Conservation (phyloP, 2,113 vertebrate genomes). For the Myrmecobius fasciatus region DNA sequence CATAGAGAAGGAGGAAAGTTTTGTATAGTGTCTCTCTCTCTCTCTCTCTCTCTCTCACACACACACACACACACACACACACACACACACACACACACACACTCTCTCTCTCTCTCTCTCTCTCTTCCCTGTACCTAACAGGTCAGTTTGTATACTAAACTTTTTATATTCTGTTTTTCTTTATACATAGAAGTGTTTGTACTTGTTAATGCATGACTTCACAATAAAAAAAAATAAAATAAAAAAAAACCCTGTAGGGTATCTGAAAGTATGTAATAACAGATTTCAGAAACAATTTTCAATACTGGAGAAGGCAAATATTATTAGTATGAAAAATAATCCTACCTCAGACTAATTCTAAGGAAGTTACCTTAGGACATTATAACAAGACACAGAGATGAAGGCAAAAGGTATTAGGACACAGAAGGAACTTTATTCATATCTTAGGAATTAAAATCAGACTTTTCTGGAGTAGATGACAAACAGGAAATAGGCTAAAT, state of each 20-base stretch:
- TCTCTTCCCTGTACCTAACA: not conserved
- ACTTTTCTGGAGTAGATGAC: constrained; percentile 48
- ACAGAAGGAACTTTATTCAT: constrained; percentile 20
- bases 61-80: not conserved
- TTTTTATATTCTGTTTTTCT: not conserved
- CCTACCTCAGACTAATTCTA: not conserved
- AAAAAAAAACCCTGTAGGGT: constrained; percentile 15
- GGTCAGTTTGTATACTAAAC: not conserved
- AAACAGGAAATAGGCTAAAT: not conserved
- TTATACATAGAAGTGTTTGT: not conserved
- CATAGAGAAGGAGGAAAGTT: not conserved
- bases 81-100: too few relatives aligned
- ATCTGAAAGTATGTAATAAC: constrained; percentile 46
- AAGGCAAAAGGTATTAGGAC: not conserved
- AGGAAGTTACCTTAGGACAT: not conserved
- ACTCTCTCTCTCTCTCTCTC: too few relatives aligned
- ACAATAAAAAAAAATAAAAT: constrained; percentile 12
- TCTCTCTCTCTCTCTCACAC: too few relatives aligned
- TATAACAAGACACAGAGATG: not conserved
- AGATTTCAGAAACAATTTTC: constrained; percentile 24
- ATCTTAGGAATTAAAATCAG: constrained; percentile 13
- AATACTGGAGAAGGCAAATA: not conserved
- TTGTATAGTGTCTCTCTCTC: not conserved
- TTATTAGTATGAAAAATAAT: constrained; percentile 23
- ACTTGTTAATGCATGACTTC: not conserved